A percentile compares a stretch with the other conserved stretches of the same genome.
phyloP scores from a whole-genome alignment of 2,113 vertebrate genomes.

The Dasyornis broadbenti region DNA sequence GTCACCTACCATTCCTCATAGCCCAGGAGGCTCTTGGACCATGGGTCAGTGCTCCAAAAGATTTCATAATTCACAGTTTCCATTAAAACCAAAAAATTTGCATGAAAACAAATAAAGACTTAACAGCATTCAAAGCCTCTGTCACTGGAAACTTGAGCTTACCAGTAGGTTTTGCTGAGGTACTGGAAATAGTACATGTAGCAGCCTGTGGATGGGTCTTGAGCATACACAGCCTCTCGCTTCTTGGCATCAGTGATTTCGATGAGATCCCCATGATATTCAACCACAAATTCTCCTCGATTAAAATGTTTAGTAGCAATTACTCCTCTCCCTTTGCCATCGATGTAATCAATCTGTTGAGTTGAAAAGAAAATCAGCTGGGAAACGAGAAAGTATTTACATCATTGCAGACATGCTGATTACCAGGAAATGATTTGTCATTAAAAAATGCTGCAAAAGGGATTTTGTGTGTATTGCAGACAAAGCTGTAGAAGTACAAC shows the following conservation, averaged over 20 bases:
- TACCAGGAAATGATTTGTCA: background rate
- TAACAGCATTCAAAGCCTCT: background rate
- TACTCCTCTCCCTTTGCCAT: conserved; percentile 90
- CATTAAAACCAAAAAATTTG: background rate
- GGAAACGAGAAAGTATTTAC: background rate
- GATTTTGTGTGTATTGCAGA: background rate
- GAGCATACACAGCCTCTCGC: conserved; percentile 83
- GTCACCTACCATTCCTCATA: background rate
- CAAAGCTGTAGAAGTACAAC: background rate
- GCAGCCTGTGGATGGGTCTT: conserved; percentile 90
- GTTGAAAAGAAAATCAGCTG: background rate
- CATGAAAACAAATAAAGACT: background rate
- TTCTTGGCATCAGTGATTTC: conserved; percentile 85
- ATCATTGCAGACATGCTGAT: background rate
- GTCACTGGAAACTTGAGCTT: conserved; percentile 11
- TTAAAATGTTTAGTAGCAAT: conserved; percentile 87
- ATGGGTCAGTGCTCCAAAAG: background rate
- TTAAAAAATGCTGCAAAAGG: background rate
- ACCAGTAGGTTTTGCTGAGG: conserved; percentile 92
- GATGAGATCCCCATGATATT: conserved; percentile 95
- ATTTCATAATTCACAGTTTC: background rate
- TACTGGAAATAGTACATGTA: conserved; percentile 99
- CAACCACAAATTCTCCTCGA: conserved; percentile 93
- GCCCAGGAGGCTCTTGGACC: background rate
- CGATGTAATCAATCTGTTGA: conserved; percentile 84